These are phyloP conservation scores for Apodemia mormo DNA, from an alignment of 2,888 invertebrate species.

Conservation along the genomic window DNA sequence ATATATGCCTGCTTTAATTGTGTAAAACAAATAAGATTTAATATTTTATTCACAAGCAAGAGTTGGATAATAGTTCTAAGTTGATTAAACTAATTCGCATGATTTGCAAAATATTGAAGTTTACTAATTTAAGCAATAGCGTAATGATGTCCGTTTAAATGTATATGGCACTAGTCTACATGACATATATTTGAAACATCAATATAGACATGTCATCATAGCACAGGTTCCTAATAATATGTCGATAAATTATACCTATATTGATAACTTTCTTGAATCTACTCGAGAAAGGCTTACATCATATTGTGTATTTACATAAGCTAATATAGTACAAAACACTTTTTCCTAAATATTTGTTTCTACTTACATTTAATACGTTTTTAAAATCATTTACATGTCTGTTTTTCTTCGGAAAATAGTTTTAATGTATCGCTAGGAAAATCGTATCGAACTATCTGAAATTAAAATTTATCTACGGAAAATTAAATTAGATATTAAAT, in stretches of 20 bases:
- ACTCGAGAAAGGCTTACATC: conserved; percentile 27
- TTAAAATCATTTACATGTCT: conserved; percentile 37
- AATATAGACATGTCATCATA: conserved; percentile 32
- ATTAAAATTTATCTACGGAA: too few species aligned
- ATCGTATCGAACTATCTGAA: not conserved
- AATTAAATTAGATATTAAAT: too few species aligned
- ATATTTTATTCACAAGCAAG: not conserved
- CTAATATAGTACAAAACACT: conserved; percentile 65
- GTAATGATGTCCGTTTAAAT: not conserved
- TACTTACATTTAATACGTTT: conserved; percentile 57
- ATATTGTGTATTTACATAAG: conserved; percentile 30
- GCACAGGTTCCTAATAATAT: not conserved
- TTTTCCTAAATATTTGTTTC: conserved; percentile 61
- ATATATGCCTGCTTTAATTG: not conserved
- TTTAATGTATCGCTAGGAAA: conserved; percentile 10
- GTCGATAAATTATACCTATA: not conserved
- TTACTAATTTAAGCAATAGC: not conserved
- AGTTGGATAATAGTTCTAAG: not conserved
- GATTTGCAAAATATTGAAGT: not conserved
- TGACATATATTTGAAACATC: conserved; percentile 7
- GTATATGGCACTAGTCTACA: conserved; percentile 2
- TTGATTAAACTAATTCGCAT: not conserved
- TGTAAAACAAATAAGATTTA: not conserved
- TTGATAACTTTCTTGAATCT: not conserved
- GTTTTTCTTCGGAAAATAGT: conserved; percentile 17